Base-by-base conservation (phyloP, 2,113 vertebrate genomes). In the Chlamydotis undulata region DNA sequence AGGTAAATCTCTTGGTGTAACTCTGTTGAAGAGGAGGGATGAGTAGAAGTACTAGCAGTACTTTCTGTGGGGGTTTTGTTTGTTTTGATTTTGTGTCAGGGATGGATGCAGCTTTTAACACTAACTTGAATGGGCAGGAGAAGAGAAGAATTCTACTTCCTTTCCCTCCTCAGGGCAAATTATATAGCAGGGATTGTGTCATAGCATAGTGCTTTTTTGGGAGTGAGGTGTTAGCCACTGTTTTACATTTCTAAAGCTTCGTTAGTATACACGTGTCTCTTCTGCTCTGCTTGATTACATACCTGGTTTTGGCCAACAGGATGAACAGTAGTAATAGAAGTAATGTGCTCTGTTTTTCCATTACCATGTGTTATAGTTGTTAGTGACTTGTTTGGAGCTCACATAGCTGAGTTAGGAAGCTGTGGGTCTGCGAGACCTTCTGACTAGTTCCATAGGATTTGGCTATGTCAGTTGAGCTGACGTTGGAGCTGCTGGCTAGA, bases 161-260 rank as follows among this genome's bases (percentile, higher is more conserved):
- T 89, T 89, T 70, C 19, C 10, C 7, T 94, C 89, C 89, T 75
- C 14, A 10, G 61, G 92, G 94, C 86, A 73, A 83, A 78, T 33
- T 69, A 4, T 53, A 10, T 25, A 65, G 83, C 69, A 90, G 45
- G 56, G 41, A 53, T 61, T 86, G 63, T 89, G n/a, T 91, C 31
- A 35, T 39, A 55, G 63, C 45, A 21, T 19, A 24, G 78, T 60
- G 77, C 74, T 87, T 84, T 75, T 29, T 21, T 75, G 39, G 3
- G 23, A 76, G 49, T 68, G 77, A 96, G 73, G 73, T 94, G 94
- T 93, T 95, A 96, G 91, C 95, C 89, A 10, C 93, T 82, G 57
- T 71, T 97, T 96, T 91, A 87, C 93, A 82, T 96, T 96, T 97
- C 93, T 92, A 89, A 94, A 78, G 65, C 81, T 95, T 25, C 35